Evolutionary conservation across 2,888 invertebrate species (phyloP), one percentile per base, ranked within the genome.

Genomic region (Axea sp.): DNA sequence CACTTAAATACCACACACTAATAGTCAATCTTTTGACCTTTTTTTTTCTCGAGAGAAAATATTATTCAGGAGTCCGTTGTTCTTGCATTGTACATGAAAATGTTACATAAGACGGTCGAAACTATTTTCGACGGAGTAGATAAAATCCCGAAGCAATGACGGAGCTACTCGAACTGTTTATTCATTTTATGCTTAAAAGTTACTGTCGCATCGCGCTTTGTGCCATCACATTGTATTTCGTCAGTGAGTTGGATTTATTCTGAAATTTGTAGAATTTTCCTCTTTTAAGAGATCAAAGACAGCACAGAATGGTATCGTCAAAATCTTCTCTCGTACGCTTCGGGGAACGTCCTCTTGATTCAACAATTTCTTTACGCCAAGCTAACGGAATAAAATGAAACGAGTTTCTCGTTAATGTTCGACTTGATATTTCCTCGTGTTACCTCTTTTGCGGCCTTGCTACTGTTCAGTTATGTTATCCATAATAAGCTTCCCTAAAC

Each of bases 241-340:
- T 41, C 59, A 60, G 47, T 45, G 45, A 73, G 43, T 53, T 24
- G 33, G 33, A 59, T 62, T 73, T 60, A 64, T 68, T 64, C 73
- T 30, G 45, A 43, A 67, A 69, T 30, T 64, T 51, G 41, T 64
- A 49, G 31, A 57, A 74, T 69, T 74, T 60, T 57, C 41, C 31
- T 51, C 62, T 57, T 74, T 74, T 28, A 33, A 26, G 22, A 59
- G 64, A 74, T 69, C 73, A 69, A 69, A 74, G 73, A 53, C 43
- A 64, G 31, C 8, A 12, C 11, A 26, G 64, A 68, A 73, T 53
- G 17, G 57, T 67, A 73, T 51, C 68, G 53, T 64, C 59, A 51
- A 68, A 45, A 39, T 64, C 57, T 12, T 5, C 53, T 45, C 49
- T 73, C 55, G 30, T 67, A 35, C 62, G 43, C 59, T 53, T 9